Evolutionary conservation across 2,888 invertebrate genomes (phyloP).

Genomic region (Lingula anatina): DNA sequence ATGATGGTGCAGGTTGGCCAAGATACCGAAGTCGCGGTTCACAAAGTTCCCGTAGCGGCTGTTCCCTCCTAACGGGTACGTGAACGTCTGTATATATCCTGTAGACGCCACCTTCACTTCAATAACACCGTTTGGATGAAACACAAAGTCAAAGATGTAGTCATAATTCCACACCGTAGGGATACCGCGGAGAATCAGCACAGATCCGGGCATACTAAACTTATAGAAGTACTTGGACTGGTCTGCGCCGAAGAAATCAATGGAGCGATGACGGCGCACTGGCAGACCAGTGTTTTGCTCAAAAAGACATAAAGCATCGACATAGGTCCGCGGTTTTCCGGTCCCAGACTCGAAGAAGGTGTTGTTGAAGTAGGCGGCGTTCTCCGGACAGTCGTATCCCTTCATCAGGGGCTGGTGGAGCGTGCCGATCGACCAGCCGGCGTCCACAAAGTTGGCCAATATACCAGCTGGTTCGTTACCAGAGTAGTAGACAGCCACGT

Average conservation of each 20-base stretch:
- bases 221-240: slow-evolving; percentile 22
- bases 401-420: slow-evolving; percentile 30
- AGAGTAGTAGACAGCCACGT: slow-evolving; percentile 30
- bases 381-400: slow-evolving; percentile 42
- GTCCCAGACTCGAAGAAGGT: slow-evolving; percentile 26
- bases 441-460: slow-evolving; percentile 25
- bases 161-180: slow-evolving; percentile 34
- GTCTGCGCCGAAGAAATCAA: slow-evolving; percentile 13
- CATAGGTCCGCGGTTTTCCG: slow-evolving; percentile 16
- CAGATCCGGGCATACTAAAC: slow-evolving; percentile 27
- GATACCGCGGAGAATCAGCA: slow-evolving; percentile 31
- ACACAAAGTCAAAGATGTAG: slow-evolving; percentile 41
- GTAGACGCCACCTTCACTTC: slow-evolving; percentile 29
- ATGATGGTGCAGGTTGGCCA: slow-evolving; percentile 34
- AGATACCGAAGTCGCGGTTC: slow-evolving; percentile 15
- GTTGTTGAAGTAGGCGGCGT: slow-evolving; percentile 29
- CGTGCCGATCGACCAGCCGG: slow-evolving; percentile 31
- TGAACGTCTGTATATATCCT: slow-evolving; percentile 32
- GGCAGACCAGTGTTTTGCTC: slow-evolving; percentile 34
- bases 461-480: slow-evolving; percentile 28
- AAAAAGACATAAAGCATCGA: slow-evolving; percentile 36
- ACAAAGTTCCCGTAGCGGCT: slow-evolving; percentile 24
- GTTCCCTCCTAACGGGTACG: slow-evolving; percentile 24
- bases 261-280: slow-evolving; percentile 32
- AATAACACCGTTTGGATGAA: slow-evolving; percentile 37